Conservation (phyloP, 1,140 invertebrate genomes). For the Neodiprion virginianus region DNA sequence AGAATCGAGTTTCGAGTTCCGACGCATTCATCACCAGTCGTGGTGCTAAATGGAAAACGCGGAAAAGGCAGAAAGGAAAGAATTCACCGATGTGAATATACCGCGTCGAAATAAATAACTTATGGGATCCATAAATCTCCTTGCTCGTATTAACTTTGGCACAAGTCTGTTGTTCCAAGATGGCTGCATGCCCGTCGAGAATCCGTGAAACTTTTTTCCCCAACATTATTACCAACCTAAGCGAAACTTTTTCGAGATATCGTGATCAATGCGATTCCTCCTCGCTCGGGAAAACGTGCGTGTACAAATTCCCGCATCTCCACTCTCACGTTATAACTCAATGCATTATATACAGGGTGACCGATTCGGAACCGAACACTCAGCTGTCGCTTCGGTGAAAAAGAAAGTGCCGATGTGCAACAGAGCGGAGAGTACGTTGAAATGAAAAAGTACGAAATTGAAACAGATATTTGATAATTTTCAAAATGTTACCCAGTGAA, state of each 20-base stretch:
- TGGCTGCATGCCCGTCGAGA: neutral
- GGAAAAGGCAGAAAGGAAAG: neutral
- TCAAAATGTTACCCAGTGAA: no score
- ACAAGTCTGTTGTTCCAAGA: neutral
- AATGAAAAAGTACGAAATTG: no score
- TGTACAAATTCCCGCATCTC: no score
- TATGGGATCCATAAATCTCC: slow-evolving; percentile 1
- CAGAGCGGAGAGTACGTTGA: no score
- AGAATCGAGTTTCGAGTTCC: neutral
- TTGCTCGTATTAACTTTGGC: neutral
- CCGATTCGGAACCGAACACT: no score
- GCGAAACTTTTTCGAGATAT: neutral
- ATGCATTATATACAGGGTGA: no score
- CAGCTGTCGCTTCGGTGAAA: no score
- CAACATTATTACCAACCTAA: neutral
- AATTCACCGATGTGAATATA: neutral
- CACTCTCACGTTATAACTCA: no score
- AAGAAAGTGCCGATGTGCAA: no score
- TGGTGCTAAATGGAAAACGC: neutral
- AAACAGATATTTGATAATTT: no score
- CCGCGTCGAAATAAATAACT: slow-evolving; percentile 1
- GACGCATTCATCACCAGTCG: neutral
- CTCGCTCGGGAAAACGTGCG: no score
- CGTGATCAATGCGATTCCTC: slow-evolving; percentile 2
- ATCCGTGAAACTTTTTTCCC: neutral